phyloP scores from a whole-genome alignment of 2,888 invertebrate genomes.

The Hyposoter dolosus region DNA sequence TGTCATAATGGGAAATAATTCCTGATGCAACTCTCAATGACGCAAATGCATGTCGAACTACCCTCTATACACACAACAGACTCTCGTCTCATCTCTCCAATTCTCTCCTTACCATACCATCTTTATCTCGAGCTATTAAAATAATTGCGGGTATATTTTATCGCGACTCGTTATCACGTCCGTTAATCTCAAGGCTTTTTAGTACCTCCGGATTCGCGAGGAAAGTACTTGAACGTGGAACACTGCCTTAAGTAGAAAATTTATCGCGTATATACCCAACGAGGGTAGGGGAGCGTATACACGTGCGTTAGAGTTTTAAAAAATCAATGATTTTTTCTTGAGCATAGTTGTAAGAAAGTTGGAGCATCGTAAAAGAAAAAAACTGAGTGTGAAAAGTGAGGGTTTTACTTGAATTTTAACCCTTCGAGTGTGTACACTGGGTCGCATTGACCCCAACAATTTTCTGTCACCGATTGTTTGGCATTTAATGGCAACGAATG shows the following conservation, averaged over 20 bases:
- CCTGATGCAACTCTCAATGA: conserved; percentile 38
- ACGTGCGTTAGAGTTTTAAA: not conserved
- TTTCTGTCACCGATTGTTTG: too few species aligned
- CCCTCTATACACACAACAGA: not conserved
- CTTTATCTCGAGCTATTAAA: conserved; percentile 49
- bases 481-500: too few species aligned
- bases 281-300: not conserved
- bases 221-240: conserved; percentile 31
- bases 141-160: conserved; percentile 61
- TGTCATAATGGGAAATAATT: conserved; percentile 46
- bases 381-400: too few species aligned
- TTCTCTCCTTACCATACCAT: conserved; percentile 1
- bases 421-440: too few species aligned
- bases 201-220: conserved; percentile 28
- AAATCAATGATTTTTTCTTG: not conserved
- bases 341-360: not conserved
- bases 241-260: conserved; percentile 20
- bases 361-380: too few species aligned
- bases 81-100: not conserved
- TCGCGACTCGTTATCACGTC: conserved; percentile 42
- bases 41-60: conserved; percentile 18
- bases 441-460: too few species aligned
- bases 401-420: too few species aligned
- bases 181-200: conserved; percentile 41
- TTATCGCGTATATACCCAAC: not conserved